Conservation (phyloP, 2,888 invertebrate genomes). For the Hermodice carunculata region DNA sequence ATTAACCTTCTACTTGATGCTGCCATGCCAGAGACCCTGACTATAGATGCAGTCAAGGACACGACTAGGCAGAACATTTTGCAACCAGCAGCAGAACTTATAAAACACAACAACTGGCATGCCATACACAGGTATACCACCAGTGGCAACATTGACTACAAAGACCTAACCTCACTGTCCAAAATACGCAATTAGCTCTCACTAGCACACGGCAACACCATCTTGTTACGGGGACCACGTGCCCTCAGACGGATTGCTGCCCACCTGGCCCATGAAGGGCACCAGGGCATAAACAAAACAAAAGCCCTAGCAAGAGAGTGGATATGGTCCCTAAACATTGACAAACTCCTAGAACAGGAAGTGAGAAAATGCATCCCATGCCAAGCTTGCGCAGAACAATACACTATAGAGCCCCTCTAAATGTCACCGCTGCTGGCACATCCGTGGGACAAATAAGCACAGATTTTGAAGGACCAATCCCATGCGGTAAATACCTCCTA, state of each 20-base stretch:
- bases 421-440: constrained; percentile 14
- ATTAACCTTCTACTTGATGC: background rate
- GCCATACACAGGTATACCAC: no score
- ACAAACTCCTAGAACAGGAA: constrained; percentile 34
- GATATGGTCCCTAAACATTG: constrained; percentile 46
- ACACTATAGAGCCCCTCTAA: constrained; percentile 8
- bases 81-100: background rate
- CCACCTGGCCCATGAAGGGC: constrained; percentile 42
- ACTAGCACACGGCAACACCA: background rate
- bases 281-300: constrained; percentile 45
- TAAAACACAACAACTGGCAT: background rate
- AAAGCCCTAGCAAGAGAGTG: constrained; percentile 43
- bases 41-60: background rate
- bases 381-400: constrained; percentile 21
- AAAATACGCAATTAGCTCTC: constrained; percentile 1
- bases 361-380: constrained; percentile 23
- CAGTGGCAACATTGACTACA: background rate
- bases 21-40: background rate
- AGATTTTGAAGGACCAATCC: background rate
- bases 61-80: background rate
- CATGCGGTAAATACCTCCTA: background rate
- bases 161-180: background rate
- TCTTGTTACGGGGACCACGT: constrained; percentile 34
- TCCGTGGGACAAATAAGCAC: background rate
- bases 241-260: constrained; percentile 33